A percentile compares a stretch with the other conserved stretches of the same genome.
Evolutionary conservation across 64 coral and sea anemone species (phyloP).

Genomic region (Astreopora myriophthalma): DNA sequence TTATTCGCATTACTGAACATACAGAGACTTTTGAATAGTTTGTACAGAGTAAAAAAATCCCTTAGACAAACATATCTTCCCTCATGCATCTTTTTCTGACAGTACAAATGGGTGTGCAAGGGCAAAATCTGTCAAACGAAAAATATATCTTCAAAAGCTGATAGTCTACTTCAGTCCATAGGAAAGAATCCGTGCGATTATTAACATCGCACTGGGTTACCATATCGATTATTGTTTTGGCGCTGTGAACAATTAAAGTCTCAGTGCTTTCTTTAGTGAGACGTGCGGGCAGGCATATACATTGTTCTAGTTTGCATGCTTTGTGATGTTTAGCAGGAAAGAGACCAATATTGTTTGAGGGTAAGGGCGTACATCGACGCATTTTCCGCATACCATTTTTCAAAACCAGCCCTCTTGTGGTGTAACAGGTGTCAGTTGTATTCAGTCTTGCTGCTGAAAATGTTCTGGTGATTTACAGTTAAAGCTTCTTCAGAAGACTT

Average conservation of each 20-base stretch:
- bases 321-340: not conserved
- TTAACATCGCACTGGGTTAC: not conserved
- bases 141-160: not conserved
- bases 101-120: not conserved
- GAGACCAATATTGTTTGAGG: not conserved
- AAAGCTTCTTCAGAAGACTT: too few relatives aligned
- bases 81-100: not conserved
- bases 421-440: too few relatives aligned
- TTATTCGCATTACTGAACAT: not conserved
- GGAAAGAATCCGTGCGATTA: not conserved
- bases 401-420: too few relatives aligned
- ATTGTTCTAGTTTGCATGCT: not conserved
- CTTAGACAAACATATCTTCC: not conserved
- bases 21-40: not conserved
- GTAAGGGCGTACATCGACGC: too few relatives aligned
- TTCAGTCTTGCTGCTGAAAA: too few relatives aligned
- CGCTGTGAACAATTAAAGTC: not conserved
- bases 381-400: too few relatives aligned
- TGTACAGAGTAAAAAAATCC: not conserved
- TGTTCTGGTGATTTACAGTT: too few relatives aligned
- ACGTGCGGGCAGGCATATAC: too few relatives aligned
- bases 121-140: not conserved
- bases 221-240: not conserved
- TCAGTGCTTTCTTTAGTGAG: not conserved
- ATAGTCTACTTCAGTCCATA: not conserved